Evolutionary conservation across 92 coral and sea anemone species (phyloP).

Genomic region (Nematostella vectensis): DNA sequence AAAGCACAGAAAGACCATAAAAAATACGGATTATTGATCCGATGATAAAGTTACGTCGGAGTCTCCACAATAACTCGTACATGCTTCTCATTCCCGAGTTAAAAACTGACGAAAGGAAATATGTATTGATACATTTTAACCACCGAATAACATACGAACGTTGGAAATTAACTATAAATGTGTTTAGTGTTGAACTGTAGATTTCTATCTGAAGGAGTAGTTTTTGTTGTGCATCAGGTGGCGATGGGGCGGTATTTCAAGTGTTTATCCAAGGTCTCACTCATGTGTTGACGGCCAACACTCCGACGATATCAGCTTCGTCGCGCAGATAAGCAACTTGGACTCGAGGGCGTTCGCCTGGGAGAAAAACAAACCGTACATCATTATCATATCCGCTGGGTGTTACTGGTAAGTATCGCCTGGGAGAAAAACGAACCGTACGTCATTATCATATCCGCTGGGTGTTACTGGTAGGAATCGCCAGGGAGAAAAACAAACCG

Average conservation of each 20-base stretch:
- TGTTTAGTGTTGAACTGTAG: too few species aligned
- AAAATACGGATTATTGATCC: too few species aligned
- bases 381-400: slow-evolving; percentile 64
- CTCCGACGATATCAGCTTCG: slow-evolving; percentile 62
- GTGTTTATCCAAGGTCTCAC: slow-evolving; percentile 65
- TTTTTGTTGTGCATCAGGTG: slow-evolving; percentile 60
- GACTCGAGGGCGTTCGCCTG: slow-evolving; percentile 56
- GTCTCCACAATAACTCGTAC: too few species aligned
- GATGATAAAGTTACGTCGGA: too few species aligned
- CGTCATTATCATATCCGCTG: slow-evolving; percentile 62
- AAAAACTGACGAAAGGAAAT: too few species aligned
- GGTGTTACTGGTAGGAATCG: slow-evolving; percentile 70
- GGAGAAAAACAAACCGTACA: slow-evolving; percentile 71
- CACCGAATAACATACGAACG: too few species aligned
- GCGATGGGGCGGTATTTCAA: slow-evolving; percentile 84
- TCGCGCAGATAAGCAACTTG: slow-evolving; percentile 50
- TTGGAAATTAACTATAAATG: too few species aligned
- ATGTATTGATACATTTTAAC: too few species aligned
- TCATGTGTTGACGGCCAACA: slow-evolving; percentile 63
- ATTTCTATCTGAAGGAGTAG: too few species aligned
- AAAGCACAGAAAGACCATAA: too few species aligned
- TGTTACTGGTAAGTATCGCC: slow-evolving; percentile 67
- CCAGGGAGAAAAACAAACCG: slow-evolving; percentile 69
- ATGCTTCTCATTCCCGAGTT: too few species aligned
- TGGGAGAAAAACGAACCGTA: slow-evolving; percentile 73